Conservation (phyloP, 2,888 invertebrate genomes). For the Zhuqinia jingwanae region DNA sequence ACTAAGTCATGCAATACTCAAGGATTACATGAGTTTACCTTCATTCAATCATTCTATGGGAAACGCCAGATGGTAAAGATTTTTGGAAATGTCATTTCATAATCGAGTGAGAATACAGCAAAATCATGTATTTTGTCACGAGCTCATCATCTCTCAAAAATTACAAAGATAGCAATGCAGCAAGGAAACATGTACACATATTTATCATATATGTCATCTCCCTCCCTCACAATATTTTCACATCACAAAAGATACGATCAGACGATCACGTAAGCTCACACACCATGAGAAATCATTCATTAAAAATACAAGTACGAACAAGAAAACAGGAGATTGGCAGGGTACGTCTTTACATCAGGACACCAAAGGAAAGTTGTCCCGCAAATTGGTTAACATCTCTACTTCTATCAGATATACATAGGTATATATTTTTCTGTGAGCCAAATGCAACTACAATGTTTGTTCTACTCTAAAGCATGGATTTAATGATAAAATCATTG, state of each 20-base stretch:
- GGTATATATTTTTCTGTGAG: too few relatives aligned
- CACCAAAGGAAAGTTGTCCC: neutral
- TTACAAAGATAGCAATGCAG: neutral
- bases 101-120: conserved; percentile 18
- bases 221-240: neutral
- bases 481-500: too few relatives aligned
- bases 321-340: neutral
- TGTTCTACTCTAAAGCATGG: too few relatives aligned
- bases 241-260: neutral
- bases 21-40: too few relatives aligned
- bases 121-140: conserved; percentile 38
- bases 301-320: neutral
- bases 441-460: too few relatives aligned
- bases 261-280: neutral
- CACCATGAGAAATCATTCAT: conserved; percentile 24
- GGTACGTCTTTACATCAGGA: neutral
- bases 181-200: neutral
- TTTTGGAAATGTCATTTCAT: neutral
- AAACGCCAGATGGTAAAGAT: conserved; percentile 6
- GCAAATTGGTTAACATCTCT: neutral
- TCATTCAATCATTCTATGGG: neutral
- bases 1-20: neutral
- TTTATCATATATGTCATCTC: conserved; percentile 2
- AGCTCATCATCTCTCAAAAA: neutral
- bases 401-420: too few relatives aligned